Percentiles rank a stretch among this genome's conserved stretches.
phyloP scores from a whole-genome alignment of 1,140 invertebrate genomes.

The Yoshiicerus persimilis region DNA sequence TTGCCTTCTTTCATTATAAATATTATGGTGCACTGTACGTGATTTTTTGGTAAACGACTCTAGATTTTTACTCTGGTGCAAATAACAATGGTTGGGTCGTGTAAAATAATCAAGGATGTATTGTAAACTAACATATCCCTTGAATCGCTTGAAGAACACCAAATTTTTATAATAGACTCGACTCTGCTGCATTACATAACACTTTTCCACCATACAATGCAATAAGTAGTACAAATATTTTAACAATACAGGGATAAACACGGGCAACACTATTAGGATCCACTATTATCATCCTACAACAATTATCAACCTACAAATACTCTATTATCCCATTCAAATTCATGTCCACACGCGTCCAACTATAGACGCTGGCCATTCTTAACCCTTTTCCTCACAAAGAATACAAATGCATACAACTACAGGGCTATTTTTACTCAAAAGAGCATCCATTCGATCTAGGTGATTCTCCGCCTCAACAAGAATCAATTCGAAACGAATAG shows the following conservation, averaged over 20 bases:
- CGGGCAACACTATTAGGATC: background rate
- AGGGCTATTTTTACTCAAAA: too few species aligned
- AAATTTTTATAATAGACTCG: background rate
- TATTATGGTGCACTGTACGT: background rate
- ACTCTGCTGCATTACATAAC: slow-evolving; percentile 18
- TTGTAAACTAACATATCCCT: background rate
- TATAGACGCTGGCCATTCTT: too few species aligned
- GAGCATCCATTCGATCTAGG: background rate
- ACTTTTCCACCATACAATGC: background rate
- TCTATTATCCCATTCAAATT: background rate
- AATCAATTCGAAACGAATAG: background rate
- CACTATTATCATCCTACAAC: background rate
- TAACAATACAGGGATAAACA: background rate
- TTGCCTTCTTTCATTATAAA: background rate
- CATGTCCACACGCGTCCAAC: background rate
- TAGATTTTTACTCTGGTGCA: background rate
- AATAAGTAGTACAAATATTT: slow-evolving; percentile 11
- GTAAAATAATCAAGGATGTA: background rate
- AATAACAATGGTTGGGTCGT: background rate
- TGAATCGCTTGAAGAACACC: background rate
- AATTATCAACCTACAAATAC: background rate
- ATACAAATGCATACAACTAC: too few species aligned
- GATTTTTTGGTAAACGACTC: background rate
- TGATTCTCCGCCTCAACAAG: background rate
- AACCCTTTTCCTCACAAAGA: too few species aligned